Evolutionary conservation across 2,113 vertebrate species (phyloP), one percentile per base, ranked within the genome.

Genomic region (Orientallactaga bullata): DNA sequence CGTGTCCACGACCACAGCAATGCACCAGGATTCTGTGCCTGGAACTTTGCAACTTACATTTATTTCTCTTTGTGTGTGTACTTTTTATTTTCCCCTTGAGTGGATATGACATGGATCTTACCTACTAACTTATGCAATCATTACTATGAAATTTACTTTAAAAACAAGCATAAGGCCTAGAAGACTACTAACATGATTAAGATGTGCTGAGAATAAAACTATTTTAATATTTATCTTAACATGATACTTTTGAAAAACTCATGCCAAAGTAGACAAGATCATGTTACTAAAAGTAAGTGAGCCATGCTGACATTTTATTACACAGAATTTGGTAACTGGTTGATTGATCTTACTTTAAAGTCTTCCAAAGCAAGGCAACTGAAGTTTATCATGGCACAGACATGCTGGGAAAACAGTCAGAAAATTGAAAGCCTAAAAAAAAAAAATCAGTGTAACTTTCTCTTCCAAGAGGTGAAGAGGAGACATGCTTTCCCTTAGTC

Each of bases 171-270:
- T 58, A 28, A 84, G 60, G 7, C 86, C 73, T 66, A 35, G 4
- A 80, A 72, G 72, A 83, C 69, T 68, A 63, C 72, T 88, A 76
- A 63, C 35, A 39, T 51, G 69, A 95, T 55, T 32, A 83, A 84
- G 42, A 30, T 47, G 26, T 83, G 24, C 10, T 83, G 32, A 24
- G 17, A 76, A 65, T 65, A 84, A 78, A 90, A 63, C 63, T 5
- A 72, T 39, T n/a, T 72, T 51, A 20, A 83, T 39, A 72, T n/a
- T 63, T 8, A 72, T 71, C 69, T 91, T 77, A 88, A 63, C 15
- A 58, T 26, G 77, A 71, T 55, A 60, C 71, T 91, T 24, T 74
- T 91, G 61, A 63, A 87, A 81, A 94, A 37, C 26, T 72, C 16
- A 78, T 71, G 21, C 37, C 51, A 71, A 91, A 91, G 65, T 55